phyloP scores from a whole-genome alignment of 2,113 vertebrate genomes.

The Asarcornis scutulata region DNA sequence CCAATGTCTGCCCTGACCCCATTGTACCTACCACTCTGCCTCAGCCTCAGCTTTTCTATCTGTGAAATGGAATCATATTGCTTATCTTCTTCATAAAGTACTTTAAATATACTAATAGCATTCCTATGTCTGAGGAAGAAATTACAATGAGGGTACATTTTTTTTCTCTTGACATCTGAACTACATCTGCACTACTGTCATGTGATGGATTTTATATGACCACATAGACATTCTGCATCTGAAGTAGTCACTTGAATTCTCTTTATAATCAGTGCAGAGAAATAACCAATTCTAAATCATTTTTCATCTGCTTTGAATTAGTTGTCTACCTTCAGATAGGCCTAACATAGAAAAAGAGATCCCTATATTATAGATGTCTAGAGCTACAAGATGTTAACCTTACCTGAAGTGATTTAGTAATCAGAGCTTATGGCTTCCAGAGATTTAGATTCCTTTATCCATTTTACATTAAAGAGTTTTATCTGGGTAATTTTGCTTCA shows the following conservation, averaged over 20 bases:
- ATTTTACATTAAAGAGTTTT: slow-evolving; percentile 44
- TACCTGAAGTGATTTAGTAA: neutral
- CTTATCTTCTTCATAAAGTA: neutral
- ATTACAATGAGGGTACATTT: neutral
- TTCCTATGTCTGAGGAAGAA: neutral
- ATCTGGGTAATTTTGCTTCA: slow-evolving; percentile 8
- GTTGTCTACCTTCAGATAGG: neutral
- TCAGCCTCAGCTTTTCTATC: neutral
- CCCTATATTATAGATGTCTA: neutral
- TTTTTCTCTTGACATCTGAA: neutral
- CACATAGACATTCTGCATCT: neutral
- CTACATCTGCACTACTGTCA: neutral
- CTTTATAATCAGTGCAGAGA: neutral
- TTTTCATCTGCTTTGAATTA: neutral
- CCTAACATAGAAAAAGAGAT: neutral
- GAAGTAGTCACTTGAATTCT: neutral
- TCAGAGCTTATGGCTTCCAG: neutral
- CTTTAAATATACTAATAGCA: neutral
- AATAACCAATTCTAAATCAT: neutral
- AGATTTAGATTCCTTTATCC: slow-evolving; percentile 17
- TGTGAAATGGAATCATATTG: neutral
- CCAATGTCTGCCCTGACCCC: neutral
- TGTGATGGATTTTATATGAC: neutral
- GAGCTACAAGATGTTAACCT: neutral
- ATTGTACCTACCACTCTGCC: neutral